These are phyloP conservation scores for Dicentrarchus labrax DNA, from an alignment of 2,113 vertebrate species.

Conservation along the genomic window DNA sequence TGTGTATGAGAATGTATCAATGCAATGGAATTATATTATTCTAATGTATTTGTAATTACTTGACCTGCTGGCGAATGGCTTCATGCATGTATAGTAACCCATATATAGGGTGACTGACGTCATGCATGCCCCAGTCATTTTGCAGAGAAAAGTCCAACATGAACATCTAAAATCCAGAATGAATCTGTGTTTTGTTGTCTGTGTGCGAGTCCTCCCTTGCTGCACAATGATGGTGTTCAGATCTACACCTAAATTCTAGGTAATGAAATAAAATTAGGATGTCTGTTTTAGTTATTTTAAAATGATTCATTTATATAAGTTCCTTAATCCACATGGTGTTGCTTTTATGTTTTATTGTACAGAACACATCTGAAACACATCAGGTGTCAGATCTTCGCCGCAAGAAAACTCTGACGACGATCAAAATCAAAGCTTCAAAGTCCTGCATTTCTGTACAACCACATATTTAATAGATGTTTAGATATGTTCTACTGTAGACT, in stretches of 20 bases:
- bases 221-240: not conserved
- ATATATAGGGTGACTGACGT: too few relatives aligned
- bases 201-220: too few relatives aligned
- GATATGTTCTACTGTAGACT: slow-evolving; percentile 44
- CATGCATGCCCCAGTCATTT: too few relatives aligned
- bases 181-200: too few relatives aligned
- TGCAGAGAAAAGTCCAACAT: too few relatives aligned
- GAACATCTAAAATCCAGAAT: too few relatives aligned
- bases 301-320: not conserved
- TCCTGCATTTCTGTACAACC: slow-evolving; percentile 35
- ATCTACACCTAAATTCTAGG: not conserved
- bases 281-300: not conserved
- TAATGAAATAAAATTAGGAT: not conserved
- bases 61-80: too few relatives aligned
- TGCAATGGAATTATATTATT: too few relatives aligned
- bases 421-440: slow-evolving; percentile 56
- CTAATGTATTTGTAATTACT: too few relatives aligned
- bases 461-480: slow-evolving; percentile 63
- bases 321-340: too few relatives aligned
- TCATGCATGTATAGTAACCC: too few relatives aligned
- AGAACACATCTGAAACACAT: not conserved
- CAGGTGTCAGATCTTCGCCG: slow-evolving; percentile 31
- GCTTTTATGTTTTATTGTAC: slow-evolving; percentile 13
- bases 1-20: too few relatives aligned
- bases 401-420: slow-evolving; percentile 30